These are phyloP conservation scores for Drosophila sp. DNA, from an alignment of 1,140 invertebrate genomes.

Conservation along the genomic window DNA sequence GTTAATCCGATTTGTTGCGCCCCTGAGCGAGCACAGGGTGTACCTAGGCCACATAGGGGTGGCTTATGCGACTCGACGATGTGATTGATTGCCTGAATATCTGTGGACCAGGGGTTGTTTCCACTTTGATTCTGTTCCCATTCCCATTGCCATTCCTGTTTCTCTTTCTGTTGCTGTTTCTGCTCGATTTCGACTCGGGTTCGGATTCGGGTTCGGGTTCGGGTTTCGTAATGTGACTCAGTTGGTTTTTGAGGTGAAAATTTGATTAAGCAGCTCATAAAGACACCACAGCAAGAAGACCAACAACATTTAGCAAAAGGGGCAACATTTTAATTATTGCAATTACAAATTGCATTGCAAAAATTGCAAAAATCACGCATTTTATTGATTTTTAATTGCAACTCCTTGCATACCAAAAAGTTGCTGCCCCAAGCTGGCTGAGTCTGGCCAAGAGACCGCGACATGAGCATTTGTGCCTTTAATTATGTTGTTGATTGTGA, in stretches of 20 bases:
- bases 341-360: conserved; percentile 80
- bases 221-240: conserved; percentile 46
- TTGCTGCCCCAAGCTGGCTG: conserved; percentile 20
- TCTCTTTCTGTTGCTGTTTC: conserved; percentile 12
- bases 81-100: conserved; percentile 79
- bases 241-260: conserved; percentile 66
- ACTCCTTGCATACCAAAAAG: conserved; percentile 81
- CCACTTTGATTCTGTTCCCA: too few species aligned
- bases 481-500: conserved; percentile 79
- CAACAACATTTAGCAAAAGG: conserved; percentile 1
- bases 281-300: conserved; percentile 1
- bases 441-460: conserved; percentile 33
- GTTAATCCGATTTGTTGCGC: conserved; percentile 80
- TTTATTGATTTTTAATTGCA: conserved; percentile 84
- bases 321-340: conserved; percentile 76
- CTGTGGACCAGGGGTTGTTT: conserved; percentile 35
- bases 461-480: conserved; percentile 80
- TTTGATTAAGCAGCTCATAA: conserved; percentile 66
- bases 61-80: conserved; percentile 65
- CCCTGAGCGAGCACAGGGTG: conserved; percentile 37
- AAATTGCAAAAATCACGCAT: conserved; percentile 83
- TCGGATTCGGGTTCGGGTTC: conserved; percentile 46
- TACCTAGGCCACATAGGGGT: conserved; percentile 47
- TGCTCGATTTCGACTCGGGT: too few species aligned
- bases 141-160: conserved; percentile 1